Percentiles rank a stretch among this genome's conserved stretches.
phyloP scores from a whole-genome alignment of 2,113 vertebrate genomes.

The Corvus cornix region DNA sequence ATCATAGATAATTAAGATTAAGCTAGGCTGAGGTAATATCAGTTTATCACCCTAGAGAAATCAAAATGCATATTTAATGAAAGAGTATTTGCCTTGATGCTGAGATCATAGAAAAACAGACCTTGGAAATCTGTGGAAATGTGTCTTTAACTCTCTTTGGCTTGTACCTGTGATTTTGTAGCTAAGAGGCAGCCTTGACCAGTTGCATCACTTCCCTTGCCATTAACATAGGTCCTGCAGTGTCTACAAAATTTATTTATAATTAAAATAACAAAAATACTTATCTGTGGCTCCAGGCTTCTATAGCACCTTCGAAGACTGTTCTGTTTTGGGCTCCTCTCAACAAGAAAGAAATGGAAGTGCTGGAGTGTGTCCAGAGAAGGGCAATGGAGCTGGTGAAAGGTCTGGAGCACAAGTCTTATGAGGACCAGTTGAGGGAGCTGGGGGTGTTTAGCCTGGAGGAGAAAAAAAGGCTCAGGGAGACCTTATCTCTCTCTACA shows the following conservation, averaged over 20 bases:
- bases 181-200: not conserved
- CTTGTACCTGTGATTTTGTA: not conserved
- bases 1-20: not conserved
- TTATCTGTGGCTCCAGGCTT: not conserved
- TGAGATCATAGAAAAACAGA: not conserved
- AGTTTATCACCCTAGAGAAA: not conserved
- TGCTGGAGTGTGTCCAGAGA: not conserved
- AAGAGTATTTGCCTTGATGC: not conserved
- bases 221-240: not conserved
- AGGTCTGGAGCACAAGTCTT: not conserved
- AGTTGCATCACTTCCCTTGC: not conserved
- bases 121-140: not conserved
- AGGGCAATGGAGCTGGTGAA: not conserved
- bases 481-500: not conserved
- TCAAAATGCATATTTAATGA: not conserved
- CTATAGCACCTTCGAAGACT: not conserved
- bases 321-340: not conserved
- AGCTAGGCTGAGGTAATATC: not conserved
- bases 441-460: not conserved
- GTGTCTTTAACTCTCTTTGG: not conserved
- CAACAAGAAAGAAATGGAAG: not conserved
- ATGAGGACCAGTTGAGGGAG: not conserved
- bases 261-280: not conserved
- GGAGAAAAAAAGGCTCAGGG: not conserved
- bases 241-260: not conserved